These are phyloP conservation scores for Psilopsiagon aurifrons DNA, from an alignment of 2,113 vertebrate genomes.

Conservation along the genomic window DNA sequence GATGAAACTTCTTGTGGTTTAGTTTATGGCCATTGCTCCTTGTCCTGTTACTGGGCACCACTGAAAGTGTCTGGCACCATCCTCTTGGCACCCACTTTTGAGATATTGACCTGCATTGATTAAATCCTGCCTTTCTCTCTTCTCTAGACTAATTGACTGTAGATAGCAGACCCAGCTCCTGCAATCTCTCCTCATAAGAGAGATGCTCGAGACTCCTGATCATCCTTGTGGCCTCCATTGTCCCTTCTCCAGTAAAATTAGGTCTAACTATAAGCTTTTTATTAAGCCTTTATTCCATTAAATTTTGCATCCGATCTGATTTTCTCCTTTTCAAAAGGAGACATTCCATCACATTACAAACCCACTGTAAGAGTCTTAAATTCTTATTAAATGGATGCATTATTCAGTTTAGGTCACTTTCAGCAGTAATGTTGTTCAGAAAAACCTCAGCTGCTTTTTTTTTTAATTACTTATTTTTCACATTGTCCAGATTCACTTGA, in stretches of 20 bases:
- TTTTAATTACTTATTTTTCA: not conserved
- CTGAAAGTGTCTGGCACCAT: not conserved
- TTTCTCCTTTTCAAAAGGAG: not conserved
- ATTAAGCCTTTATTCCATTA: not conserved
- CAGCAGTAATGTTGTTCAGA: not conserved
- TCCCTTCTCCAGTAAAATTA: not conserved
- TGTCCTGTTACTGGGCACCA: not conserved
- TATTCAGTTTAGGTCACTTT: not conserved
- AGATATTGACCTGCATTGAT: not conserved
- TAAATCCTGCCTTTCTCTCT: not conserved
- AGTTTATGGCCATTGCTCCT: not conserved
- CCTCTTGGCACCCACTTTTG: not conserved
- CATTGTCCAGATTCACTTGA: not conserved
- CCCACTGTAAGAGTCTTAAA: not conserved
- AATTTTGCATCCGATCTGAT: not conserved
- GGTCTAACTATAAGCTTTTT: not conserved
- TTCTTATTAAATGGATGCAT: not conserved
- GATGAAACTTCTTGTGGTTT: not conserved
- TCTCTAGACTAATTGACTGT: not conserved
- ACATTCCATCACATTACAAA: not conserved
- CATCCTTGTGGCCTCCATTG: not conserved
- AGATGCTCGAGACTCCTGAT: not conserved
- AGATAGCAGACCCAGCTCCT: not conserved
- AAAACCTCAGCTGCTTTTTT: not conserved
- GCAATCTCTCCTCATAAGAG: not conserved